phyloP scores from a whole-genome alignment of 2,888 invertebrate genomes.

The Scotopteryx bipunctaria region DNA sequence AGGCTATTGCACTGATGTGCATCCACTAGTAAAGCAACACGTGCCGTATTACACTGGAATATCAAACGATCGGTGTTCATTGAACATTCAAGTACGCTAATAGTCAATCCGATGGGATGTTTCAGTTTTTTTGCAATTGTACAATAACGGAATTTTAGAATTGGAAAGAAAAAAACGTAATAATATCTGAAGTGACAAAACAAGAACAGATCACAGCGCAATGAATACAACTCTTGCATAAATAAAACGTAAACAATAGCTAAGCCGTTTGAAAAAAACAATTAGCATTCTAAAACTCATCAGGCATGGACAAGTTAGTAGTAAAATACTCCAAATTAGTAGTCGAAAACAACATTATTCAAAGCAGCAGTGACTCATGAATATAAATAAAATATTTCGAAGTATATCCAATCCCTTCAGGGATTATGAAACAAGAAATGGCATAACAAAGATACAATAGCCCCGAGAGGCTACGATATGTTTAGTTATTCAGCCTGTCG shows the following conservation, averaged over 20 bases:
- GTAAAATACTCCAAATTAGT: background rate
- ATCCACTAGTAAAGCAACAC: constrained; percentile 31
- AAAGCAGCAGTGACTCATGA: background rate
- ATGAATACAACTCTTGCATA: too few relatives aligned
- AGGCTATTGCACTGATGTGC: constrained; percentile 30
- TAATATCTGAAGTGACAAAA: too few relatives aligned
- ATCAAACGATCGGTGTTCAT: constrained; percentile 15
- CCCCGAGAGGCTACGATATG: constrained; percentile 33
- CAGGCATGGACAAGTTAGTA: background rate
- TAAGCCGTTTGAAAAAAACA: background rate
- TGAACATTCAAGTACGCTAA: constrained; percentile 10
- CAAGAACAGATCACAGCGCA: too few relatives aligned
- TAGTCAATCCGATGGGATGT: constrained; percentile 4
- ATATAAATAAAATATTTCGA: constrained; percentile 6
- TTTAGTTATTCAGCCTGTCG: constrained; percentile 39
- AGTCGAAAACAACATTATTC: background rate
- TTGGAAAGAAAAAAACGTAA: too few relatives aligned
- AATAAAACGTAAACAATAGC: too few relatives aligned
- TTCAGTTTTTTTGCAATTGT: too few relatives aligned
- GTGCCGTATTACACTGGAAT: constrained; percentile 19
- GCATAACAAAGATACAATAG: constrained; percentile 42
- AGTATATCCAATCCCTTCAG: constrained; percentile 21
- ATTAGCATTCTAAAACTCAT: background rate
- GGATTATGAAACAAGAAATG: constrained; percentile 33
- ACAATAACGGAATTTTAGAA: too few relatives aligned